A percentile compares a stretch with the other conserved stretches of the same genome.
Conservation (phyloP, 1,140 invertebrate genomes). For the Neoseiulus cucumeris region DNA sequence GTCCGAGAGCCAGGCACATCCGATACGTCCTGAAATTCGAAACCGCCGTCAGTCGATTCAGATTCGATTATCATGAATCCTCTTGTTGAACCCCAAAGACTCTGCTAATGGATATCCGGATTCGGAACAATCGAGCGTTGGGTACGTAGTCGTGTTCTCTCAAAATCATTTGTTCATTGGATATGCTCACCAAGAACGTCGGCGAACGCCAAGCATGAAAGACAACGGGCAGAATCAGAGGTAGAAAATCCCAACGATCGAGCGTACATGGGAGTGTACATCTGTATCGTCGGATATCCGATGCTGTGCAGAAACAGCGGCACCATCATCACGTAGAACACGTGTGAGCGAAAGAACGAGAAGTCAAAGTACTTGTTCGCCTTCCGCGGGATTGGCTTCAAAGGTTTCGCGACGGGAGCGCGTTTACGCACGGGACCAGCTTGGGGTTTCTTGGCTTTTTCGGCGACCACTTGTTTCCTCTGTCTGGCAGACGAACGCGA, state of each 20-base stretch:
- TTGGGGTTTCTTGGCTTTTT: no score
- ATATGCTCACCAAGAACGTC: constrained; percentile 15
- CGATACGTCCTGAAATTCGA: constrained; percentile 11
- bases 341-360: constrained; percentile 16
- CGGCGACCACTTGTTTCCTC: no score
- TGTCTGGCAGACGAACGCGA: no score
- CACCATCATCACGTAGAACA: constrained; percentile 19
- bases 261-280: constrained; percentile 17
- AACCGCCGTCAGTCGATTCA: no score
- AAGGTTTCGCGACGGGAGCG: neutral
- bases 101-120: no score
- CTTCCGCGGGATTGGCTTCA: neutral
- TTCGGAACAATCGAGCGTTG: no score
- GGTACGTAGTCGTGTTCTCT: no score
- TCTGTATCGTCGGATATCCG: constrained; percentile 18
- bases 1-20: constrained; percentile 19
- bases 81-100: no score
- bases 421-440: neutral
- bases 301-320: constrained; percentile 16
- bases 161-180: no score
- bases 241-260: constrained; percentile 16
- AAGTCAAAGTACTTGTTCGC: constrained; percentile 13
- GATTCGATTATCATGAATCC: no score
- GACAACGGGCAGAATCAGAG: constrained; percentile 14
- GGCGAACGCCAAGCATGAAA: constrained; percentile 18